Evolutionary conservation across 2,797 vertebrate species (phyloP).

Genomic region (Xiphorhynchus erythropygius): DNA sequence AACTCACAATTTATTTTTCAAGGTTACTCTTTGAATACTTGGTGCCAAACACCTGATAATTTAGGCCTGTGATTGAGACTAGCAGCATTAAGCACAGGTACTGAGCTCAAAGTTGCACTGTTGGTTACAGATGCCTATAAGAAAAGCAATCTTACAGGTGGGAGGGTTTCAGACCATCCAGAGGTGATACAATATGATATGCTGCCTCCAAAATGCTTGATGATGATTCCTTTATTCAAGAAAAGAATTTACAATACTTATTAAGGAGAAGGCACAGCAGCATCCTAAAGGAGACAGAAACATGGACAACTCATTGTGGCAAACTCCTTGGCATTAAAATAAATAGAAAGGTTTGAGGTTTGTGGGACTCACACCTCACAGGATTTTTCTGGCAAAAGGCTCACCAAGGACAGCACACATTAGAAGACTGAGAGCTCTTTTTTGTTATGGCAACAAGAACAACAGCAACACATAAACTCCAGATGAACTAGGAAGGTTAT

Average conservation of each 20-base stretch:
- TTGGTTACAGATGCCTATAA: background rate
- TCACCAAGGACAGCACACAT: background rate
- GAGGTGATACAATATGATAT: background rate
- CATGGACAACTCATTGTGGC: background rate
- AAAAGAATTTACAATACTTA: background rate
- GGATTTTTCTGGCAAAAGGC: background rate
- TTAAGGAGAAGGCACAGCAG: background rate
- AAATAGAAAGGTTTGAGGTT: conserved; percentile 18
- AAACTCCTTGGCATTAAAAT: conserved; percentile 10
- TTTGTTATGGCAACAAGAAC: conserved; percentile 22
- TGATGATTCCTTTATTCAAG: background rate
- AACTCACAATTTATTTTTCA: background rate
- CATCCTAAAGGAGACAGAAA: background rate
- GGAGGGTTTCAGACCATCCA: background rate
- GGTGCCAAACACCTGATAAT: background rate
- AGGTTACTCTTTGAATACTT: background rate
- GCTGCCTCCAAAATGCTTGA: background rate
- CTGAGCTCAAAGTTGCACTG: background rate
- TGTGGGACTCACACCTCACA: background rate
- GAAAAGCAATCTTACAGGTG: background rate
- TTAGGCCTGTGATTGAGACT: background rate
- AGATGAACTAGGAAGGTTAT: conserved; percentile 9
- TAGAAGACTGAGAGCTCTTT: background rate
- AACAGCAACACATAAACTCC: background rate
- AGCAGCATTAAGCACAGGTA: background rate